These are phyloP conservation scores for Perccottus glenii DNA, from an alignment of 2,113 vertebrate genomes.

Conservation along the genomic window DNA sequence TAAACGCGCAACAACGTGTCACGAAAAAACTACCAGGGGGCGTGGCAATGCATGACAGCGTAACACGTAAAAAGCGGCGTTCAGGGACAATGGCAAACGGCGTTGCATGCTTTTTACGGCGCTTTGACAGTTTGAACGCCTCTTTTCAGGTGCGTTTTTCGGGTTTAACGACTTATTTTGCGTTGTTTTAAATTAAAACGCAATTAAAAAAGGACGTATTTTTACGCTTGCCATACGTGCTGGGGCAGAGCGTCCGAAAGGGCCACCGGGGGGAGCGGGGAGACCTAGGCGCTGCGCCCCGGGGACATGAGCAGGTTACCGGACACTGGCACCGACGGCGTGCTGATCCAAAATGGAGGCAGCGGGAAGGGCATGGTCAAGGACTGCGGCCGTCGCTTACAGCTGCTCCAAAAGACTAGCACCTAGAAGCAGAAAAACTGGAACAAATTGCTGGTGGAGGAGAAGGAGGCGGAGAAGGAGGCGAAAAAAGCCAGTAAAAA, in stretches of 20 bases:
- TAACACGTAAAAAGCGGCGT: too few relatives aligned
- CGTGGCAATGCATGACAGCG: too few relatives aligned
- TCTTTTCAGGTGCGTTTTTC: too few relatives aligned
- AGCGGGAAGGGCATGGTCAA: conserved; percentile 69
- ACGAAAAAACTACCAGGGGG: too few relatives aligned
- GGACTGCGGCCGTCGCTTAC: conserved; percentile 75
- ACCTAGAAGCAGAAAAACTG: conserved; percentile 84
- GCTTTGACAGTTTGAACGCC: too few relatives aligned
- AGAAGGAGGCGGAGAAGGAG: conserved; percentile 92
- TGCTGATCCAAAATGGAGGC: conserved; percentile 80
- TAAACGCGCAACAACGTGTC: too few relatives aligned
- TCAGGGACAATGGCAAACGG: too few relatives aligned
- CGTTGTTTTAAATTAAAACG: too few relatives aligned
- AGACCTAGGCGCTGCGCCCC: conserved; percentile 74
- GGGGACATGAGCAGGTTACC: conserved; percentile 76
- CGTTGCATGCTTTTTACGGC: too few relatives aligned
- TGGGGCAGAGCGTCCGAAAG: conserved; percentile 74
- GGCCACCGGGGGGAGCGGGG: conserved; percentile 75
- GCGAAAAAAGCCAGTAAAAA: conserved; percentile 91
- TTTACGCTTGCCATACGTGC: too few relatives aligned
- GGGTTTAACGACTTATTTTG: too few relatives aligned
- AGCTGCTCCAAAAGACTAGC: conserved; percentile 76
- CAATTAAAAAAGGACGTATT: too few relatives aligned
- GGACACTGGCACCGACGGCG: conserved; percentile 76
- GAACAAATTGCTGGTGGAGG: conserved; percentile 89